phyloP scores from a whole-genome alignment of 2,888 invertebrate species.

The Atethmia centrago region DNA sequence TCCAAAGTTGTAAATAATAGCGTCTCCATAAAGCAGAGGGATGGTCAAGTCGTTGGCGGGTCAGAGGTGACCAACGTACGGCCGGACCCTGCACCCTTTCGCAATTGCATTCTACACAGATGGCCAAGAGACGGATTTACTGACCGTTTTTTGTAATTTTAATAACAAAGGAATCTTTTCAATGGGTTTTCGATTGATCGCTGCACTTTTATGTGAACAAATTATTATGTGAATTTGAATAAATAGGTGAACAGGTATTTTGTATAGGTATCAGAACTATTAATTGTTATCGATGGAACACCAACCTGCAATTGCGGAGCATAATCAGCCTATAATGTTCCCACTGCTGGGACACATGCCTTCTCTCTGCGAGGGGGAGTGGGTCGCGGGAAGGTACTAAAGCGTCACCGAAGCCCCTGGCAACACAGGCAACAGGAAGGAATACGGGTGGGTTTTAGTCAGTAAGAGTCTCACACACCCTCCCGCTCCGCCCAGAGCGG shows the following conservation, averaged over 20 bases:
- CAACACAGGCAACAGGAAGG: too few relatives aligned
- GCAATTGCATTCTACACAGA: constrained; percentile 73
- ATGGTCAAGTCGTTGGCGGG: constrained; percentile 78
- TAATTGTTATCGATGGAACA: too few relatives aligned
- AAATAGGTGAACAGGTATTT: not conserved
- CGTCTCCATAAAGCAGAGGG: constrained; percentile 48
- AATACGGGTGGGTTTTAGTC: too few relatives aligned
- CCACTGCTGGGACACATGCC: too few relatives aligned
- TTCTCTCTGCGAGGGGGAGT: too few relatives aligned
- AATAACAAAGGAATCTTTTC: constrained; percentile 62
- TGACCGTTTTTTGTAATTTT: constrained; percentile 62
- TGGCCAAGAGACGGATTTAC: constrained; percentile 55
- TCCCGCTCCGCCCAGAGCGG: too few relatives aligned
- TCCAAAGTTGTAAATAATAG: constrained; percentile 50
- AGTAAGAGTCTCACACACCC: too few relatives aligned
- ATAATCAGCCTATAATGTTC: too few relatives aligned
- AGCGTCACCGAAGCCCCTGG: too few relatives aligned
- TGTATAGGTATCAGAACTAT: too few relatives aligned
- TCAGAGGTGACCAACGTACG: constrained; percentile 88
- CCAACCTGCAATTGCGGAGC: too few relatives aligned
- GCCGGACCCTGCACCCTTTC: constrained; percentile 78
- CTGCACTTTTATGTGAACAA: constrained; percentile 26
- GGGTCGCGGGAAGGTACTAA: too few relatives aligned
- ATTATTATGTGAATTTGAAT: not conserved
- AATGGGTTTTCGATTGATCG: constrained; percentile 43